Evolutionary conservation across 23 tunicate genomes (phyloP).

Genomic region (Oikopleura dioica): DNA sequence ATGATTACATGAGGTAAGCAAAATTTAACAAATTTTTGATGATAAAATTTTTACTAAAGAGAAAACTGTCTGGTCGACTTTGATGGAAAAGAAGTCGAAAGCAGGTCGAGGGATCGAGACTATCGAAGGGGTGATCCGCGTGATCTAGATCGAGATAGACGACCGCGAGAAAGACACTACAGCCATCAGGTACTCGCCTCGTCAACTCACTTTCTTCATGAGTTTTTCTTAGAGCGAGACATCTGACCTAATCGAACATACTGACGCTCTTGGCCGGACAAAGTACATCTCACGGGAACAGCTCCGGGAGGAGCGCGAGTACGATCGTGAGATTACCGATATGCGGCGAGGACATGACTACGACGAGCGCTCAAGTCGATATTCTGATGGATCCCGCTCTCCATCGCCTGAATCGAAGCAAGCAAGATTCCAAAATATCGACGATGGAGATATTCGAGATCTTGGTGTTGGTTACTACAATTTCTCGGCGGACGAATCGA

Average conservation of each 20-base stretch:
- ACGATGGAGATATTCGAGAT: slow-evolving; percentile 39
- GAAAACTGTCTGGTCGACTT: neutral
- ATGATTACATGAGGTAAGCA: no score
- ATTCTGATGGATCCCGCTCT: neutral
- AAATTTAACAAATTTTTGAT: no score
- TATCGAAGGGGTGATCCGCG: no score
- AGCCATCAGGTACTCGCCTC: neutral
- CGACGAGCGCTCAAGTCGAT: neutral
- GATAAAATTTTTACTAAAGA: no score
- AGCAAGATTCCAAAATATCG: neutral
- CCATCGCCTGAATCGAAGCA: neutral
- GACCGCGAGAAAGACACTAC: neutral
- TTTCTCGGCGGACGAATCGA: slow-evolving; percentile 37
- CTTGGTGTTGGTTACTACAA: slow-evolving; percentile 84
- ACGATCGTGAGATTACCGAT: neutral
- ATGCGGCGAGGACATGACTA: neutral
- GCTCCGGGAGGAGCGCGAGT: neutral
- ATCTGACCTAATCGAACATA: neutral
- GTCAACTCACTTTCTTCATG: neutral
- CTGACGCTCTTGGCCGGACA: neutral
- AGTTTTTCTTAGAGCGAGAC: neutral
- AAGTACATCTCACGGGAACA: neutral
- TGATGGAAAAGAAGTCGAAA: neutral
- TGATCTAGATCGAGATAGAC: neutral
- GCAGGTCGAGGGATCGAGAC: no score